Evolutionary conservation across 2,888 invertebrate species (phyloP), one percentile per base, ranked within the genome.

Genomic region (Conistra vaccinii): DNA sequence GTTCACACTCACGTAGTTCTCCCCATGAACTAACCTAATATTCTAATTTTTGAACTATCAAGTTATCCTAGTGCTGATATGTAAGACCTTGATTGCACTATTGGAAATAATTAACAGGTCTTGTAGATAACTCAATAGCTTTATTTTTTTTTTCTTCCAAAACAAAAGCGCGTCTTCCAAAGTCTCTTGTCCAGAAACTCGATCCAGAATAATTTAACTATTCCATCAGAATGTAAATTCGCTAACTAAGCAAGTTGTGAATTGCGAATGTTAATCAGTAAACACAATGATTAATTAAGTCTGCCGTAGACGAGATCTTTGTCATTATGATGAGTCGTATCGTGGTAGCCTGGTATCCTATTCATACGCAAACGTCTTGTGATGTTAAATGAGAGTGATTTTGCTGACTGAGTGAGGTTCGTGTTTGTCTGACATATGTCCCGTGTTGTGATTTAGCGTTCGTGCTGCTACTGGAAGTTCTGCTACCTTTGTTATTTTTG

Each of bases 251-350:
- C 92, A 92, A 91, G 89, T 91, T 92, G 91, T 84, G 82, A 91
- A 92, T 91, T 89, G 90, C 88, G 90, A 90, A 94, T 94, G 94
- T 92, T 93, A 94, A 95, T 95, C 93, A 94, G 93, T 91, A 92
- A 94, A 93, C 91, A 94, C 94, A 95, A 95, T 95, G 95, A 96
- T 95, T 95, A 95, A 95, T 96, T 95, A 94, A 95, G 92, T 94
- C 94, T 91, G 90, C 78, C 80, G 90, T 76, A 89, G 91, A 89
- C 89, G 89, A 90, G 92, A 93, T 94, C 95, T 95, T 96, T 96
- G 95, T 95, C 93, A 95, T 95, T 95, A 91, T 93, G 94, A 95
- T 95, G 93, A 94, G 93, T 80, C 76, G 88, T 85, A 86, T 89
- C 85, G 86, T 85, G 84, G 87, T 85, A 83, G 88, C 86, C 89